Percentiles rank a stretch among this genome's conserved stretches.
Evolutionary conservation across 2,888 invertebrate genomes (phyloP).

Genomic region (Rhagonycha lutea): DNA sequence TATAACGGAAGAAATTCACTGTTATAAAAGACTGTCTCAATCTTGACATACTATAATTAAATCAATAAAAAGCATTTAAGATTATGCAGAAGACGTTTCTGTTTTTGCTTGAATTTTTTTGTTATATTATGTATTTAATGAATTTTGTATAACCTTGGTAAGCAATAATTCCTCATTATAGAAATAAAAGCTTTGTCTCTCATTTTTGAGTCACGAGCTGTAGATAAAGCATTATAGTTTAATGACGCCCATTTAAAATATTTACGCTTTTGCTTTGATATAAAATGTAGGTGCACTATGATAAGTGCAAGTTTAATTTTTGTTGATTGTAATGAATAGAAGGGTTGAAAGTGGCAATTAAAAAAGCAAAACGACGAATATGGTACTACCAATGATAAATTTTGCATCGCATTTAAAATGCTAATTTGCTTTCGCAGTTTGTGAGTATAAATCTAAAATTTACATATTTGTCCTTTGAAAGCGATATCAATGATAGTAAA

Average conservation of each 20-base stretch:
- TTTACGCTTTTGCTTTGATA: background rate
- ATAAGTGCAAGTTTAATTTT: slow-evolving; percentile 2
- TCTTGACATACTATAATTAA: too few species aligned
- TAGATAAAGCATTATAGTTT: background rate
- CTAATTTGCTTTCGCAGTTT: slow-evolving; percentile 34
- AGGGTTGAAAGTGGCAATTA: slow-evolving; percentile 4
- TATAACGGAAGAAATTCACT: too few species aligned
- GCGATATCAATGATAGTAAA: slow-evolving; percentile 2
- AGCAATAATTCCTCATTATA: background rate
- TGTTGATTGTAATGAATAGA: background rate
- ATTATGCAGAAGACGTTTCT: too few species aligned
- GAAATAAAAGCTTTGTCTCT: background rate
- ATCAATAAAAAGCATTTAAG: too few species aligned
- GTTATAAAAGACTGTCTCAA: too few species aligned
- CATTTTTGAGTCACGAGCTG: background rate
- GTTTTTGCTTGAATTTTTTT: too few species aligned
- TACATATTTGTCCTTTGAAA: slow-evolving; percentile 30
- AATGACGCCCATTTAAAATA: background rate
- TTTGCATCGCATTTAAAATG: slow-evolving; percentile 36
- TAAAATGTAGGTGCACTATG: background rate
- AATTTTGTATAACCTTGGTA: background rate
- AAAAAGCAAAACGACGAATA: background rate
- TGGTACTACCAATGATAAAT: slow-evolving; percentile 21
- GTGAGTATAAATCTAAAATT: slow-evolving; percentile 31
- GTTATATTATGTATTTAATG: too few species aligned